These are phyloP conservation scores for Elaeidobius kamerunicus DNA, from an alignment of 2,888 invertebrate species.

Conservation along the genomic window DNA sequence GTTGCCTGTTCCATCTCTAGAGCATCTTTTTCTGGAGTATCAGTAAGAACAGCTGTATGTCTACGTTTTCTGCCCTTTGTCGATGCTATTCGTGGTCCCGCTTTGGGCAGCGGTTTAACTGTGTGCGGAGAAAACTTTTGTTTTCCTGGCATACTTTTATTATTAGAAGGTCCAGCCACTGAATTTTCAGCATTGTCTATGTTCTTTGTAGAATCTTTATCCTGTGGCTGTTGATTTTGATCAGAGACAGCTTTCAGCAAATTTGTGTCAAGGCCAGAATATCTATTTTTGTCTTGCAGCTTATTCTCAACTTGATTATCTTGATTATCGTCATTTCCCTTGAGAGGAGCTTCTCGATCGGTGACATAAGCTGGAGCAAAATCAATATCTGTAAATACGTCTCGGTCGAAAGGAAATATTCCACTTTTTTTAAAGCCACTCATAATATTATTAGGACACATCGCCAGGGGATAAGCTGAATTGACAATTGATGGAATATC, in stretches of 20 bases:
- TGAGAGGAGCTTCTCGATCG: conserved; percentile 2
- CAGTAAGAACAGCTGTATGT: conserved; percentile 20
- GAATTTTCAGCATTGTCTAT: conserved; percentile 16
- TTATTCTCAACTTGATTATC: conserved; percentile 6
- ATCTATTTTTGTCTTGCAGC: conserved; percentile 2
- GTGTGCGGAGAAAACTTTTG: conserved; percentile 13
- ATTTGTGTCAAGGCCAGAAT: conserved; percentile 2
- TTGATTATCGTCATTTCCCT: conserved; percentile 17
- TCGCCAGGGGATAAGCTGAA: conserved; percentile 18
- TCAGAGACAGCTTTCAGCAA: not conserved
- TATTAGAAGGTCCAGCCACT: conserved; percentile 15
- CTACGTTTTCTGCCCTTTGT: conserved; percentile 14
- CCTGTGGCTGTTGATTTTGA: conserved; percentile 8
- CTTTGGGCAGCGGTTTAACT: conserved; percentile 20
- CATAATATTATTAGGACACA: conserved; percentile 27
- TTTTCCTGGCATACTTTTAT: conserved; percentile 11
- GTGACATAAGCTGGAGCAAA: conserved; percentile 26
- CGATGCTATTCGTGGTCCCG: not conserved
- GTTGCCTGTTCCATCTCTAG: conserved; percentile 11
- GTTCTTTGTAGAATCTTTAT: conserved; percentile 16
- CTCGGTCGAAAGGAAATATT: conserved; percentile 32
- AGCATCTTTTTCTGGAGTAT: conserved; percentile 21
- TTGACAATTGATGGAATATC: conserved; percentile 26
- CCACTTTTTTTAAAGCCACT: conserved; percentile 34
- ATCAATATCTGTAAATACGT: conserved; percentile 29